Conservation (phyloP, 1,140 invertebrate species). For the Drosophila kanapiae region DNA sequence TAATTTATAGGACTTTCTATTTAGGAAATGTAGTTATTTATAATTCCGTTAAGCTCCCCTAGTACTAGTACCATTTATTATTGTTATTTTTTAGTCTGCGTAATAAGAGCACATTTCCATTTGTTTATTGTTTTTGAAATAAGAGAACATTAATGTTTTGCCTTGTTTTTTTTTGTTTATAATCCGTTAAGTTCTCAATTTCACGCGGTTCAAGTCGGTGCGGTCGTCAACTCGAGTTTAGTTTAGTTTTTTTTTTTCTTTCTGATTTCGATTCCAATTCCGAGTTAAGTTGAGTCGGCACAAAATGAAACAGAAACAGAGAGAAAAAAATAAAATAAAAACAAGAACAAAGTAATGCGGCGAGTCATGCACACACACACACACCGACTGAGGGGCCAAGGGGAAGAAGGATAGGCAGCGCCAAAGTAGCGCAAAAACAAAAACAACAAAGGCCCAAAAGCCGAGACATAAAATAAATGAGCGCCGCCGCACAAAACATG, state of each 20-base stretch:
- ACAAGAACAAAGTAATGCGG: conserved; percentile 55
- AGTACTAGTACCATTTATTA: not conserved
- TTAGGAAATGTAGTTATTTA: not conserved
- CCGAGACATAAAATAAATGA: conserved; percentile 81
- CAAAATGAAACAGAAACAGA: conserved; percentile 30
- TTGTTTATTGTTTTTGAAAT: conserved; percentile 12
- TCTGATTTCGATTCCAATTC: conserved; percentile 17
- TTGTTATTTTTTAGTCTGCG: not conserved
- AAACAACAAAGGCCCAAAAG: conserved; percentile 54
- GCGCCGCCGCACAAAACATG: conserved; percentile 77
- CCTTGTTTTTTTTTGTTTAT: conserved; percentile 14
- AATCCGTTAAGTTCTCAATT: conserved; percentile 50
- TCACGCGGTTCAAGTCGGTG: conserved; percentile 29
- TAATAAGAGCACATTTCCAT: not conserved
- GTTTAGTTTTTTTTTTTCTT: conserved; percentile 14
- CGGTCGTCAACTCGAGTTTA: conserved; percentile 15
- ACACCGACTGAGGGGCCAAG: not conserved
- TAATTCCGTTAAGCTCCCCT: not conserved
- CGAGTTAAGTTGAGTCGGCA: conserved; percentile 32
- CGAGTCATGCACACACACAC: conserved; percentile 71
- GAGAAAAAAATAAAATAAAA: conserved; percentile 4
- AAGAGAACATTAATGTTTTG: conserved; percentile 15
- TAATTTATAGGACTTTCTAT: too few species aligned
- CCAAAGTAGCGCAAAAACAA: conserved; percentile 65
- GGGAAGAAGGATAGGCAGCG: conserved; percentile 3